Base-by-base conservation (phyloP, 2,113 vertebrate genomes). In the Phylloscopus trochiloides region DNA sequence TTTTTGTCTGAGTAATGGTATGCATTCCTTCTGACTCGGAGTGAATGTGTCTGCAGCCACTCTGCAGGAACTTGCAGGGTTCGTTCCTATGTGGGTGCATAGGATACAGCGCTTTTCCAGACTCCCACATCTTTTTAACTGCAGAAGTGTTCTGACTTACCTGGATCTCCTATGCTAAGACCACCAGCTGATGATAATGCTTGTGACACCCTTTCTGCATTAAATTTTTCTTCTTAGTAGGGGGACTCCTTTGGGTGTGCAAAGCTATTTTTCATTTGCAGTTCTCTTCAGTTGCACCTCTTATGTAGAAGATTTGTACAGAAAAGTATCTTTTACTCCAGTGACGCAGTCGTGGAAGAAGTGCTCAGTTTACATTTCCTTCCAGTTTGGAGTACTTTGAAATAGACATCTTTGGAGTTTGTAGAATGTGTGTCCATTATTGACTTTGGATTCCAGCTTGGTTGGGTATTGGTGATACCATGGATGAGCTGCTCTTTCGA, bases 21-120 rank as follows among this genome's bases (percentile, higher is more conserved):
- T 17, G 10, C 7, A 2, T 61, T 84, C 17, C 3, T 59, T 91
- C 29, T 66, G 54, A 31, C 34, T 36, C 12, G 11, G 61, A 36
- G 14, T 66, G 42, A 48, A 32, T 34, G 38, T 36, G 19, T 62
- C 43, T 72, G 57, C 38, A 71, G 61, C n/a, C 40, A 17, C 50
- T 67, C 71, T 50, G 21, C 9, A 58, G 48, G 21, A 68, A 24
- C 45, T 72, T 50, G 3, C 14, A 7, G 67, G 21, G 17, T 58
- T 81, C 0, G 0, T 91, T 55, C 43, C 43, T 55, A 0, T 1
- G 4, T 1, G 3, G 4, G 2, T 54, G 11, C 22, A 2, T 6
- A 61, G 55, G 14, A 13, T 40, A 12, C 50, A 66, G 22, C 0
- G 0, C 32, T 66, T 58, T 82, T 48, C 55, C 34, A 5, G 34